These are phyloP conservation scores for Hypanus sabinus DNA, from an alignment of 2,113 vertebrate species.

Conservation along the genomic window DNA sequence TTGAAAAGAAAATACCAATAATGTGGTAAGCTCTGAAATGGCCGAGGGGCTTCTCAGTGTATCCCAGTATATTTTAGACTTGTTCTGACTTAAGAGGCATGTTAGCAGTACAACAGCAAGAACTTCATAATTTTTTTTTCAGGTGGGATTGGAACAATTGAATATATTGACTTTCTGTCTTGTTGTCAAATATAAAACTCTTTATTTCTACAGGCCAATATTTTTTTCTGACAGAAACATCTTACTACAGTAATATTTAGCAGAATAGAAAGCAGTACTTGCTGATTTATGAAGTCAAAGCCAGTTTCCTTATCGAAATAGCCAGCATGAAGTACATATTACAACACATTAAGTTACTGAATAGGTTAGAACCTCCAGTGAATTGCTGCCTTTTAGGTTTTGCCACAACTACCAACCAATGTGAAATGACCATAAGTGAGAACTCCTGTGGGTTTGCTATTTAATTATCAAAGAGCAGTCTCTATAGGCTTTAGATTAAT, in stretches of 20 bases:
- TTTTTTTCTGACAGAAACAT: not conserved
- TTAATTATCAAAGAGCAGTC: not conserved
- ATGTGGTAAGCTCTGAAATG: too few relatives aligned
- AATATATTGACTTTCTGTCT: not conserved
- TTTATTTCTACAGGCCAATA: not conserved
- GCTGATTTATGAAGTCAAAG: slow-evolving; percentile 1
- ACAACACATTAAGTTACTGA: not conserved
- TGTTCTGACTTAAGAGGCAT: not conserved
- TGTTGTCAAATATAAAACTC: not conserved
- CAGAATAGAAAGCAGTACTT: not conserved
- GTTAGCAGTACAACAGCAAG: not conserved
- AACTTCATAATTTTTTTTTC: not conserved
- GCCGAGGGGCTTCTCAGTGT: not conserved
- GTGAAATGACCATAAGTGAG: not conserved
- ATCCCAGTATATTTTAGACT: not conserved
- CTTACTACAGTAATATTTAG: not conserved
- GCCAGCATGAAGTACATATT: not conserved
- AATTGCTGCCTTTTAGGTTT: not conserved
- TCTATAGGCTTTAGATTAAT: not conserved
- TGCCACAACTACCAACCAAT: not conserved
- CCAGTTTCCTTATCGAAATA: not conserved
- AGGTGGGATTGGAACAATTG: not conserved
- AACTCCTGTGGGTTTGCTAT: not conserved
- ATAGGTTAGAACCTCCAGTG: not conserved
- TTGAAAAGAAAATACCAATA: too few relatives aligned